Conservation (phyloP, 2,888 invertebrate genomes). For the Saturnia japonica region DNA sequence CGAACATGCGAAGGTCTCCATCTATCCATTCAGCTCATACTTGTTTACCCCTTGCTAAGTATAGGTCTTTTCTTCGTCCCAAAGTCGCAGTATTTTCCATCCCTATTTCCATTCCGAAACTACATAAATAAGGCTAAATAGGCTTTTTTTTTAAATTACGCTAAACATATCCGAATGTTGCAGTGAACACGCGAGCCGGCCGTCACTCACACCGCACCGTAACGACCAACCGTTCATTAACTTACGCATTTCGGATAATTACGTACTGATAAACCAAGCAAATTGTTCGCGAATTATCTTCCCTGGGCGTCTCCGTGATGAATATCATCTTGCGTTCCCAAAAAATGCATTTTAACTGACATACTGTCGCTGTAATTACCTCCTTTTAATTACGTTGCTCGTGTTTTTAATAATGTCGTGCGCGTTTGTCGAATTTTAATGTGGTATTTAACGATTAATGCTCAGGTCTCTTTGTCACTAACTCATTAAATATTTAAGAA, state of each 20-base stretch:
- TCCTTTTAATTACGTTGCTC: conserved; percentile 49
- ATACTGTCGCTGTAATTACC: conserved; percentile 54
- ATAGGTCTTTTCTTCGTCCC: no score
- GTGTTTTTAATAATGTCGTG: conserved; percentile 50
- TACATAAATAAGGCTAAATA: not conserved
- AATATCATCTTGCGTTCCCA: conserved; percentile 63
- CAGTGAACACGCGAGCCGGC: conserved; percentile 34
- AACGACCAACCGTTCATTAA: conserved; percentile 72
- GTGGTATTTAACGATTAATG: conserved; percentile 40
- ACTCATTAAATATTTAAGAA: not conserved
- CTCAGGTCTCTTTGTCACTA: not conserved
- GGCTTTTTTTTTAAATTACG: not conserved
- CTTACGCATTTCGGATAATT: conserved; percentile 75
- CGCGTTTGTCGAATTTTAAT: conserved; percentile 48
- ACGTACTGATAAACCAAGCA: conserved; percentile 78
- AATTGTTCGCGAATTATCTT: conserved; percentile 76
- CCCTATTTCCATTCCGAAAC: not conserved
- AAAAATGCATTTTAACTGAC: conserved; percentile 50
- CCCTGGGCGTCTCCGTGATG: conserved; percentile 57
- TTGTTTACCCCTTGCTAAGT: not conserved
- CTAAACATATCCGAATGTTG: not conserved
- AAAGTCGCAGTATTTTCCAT: no score
- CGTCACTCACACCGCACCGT: conserved; percentile 47
- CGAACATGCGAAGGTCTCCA: no score
- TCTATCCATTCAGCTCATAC: no score